Conservation (phyloP, 2,113 vertebrate genomes). For the Oplegnathus fasciatus region DNA sequence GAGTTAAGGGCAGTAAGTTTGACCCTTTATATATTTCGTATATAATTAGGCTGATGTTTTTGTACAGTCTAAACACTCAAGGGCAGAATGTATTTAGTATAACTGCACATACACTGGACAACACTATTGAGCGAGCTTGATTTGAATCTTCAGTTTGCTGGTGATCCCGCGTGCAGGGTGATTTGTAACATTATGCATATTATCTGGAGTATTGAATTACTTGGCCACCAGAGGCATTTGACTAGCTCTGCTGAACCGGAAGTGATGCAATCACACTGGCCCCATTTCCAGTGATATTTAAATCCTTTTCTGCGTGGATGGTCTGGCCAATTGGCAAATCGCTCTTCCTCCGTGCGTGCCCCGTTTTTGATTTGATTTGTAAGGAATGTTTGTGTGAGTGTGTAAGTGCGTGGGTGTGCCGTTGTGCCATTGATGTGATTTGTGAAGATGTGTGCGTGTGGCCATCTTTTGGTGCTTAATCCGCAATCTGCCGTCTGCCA, state of each 20-base stretch:
- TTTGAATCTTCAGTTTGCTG: constrained; percentile 40
- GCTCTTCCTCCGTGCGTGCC: constrained; percentile 44
- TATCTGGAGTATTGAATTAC: constrained; percentile 62
- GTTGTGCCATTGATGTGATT: constrained; percentile 70
- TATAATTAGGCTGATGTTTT: constrained; percentile 17
- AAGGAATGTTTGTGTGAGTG: constrained; percentile 58
- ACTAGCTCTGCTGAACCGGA: constrained; percentile 76
- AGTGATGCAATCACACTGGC: constrained; percentile 79
- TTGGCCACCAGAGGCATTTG: constrained; percentile 74
- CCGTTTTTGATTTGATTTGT: constrained; percentile 72
- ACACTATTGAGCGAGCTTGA: background rate
- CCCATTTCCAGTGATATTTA: constrained; percentile 83
- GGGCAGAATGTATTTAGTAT: constrained; percentile 22
- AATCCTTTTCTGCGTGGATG: constrained; percentile 78
- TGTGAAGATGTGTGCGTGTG: constrained; percentile 65
- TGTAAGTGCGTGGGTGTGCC: constrained; percentile 53
- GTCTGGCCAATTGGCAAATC: constrained; percentile 68
- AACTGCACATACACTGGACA: background rate
- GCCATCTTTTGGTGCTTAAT: constrained; percentile 61
- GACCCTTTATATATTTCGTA: background rate
- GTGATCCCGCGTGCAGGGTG: constrained; percentile 31
- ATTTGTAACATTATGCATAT: constrained; percentile 55
- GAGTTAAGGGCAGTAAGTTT: background rate
- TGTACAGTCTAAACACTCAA: background rate
- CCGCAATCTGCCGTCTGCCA: constrained; percentile 57